Evolutionary conservation across 1,140 invertebrate species (phyloP), one percentile per base, ranked within the genome.

Genomic region (Trichonephila inaurata): DNA sequence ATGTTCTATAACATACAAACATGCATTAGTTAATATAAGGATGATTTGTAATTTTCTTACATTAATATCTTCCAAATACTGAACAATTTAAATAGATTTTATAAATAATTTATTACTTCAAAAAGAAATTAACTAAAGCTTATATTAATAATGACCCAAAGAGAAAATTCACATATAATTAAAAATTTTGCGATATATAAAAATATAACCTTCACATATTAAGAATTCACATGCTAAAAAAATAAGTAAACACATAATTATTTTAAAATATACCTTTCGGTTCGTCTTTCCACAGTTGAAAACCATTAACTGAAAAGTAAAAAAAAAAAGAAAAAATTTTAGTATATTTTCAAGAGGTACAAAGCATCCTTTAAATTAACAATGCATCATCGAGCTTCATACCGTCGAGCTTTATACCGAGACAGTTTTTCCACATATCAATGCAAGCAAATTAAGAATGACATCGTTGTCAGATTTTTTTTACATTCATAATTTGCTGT

Each of bases 231-330:
- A 77, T 77, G 72, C 72, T 77, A 51, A 5, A 51, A 1, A 51
- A 51, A 12, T 51, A 51, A 51, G 10, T 51, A 51, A 10, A 12
- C 10, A 51, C 51, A 51, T 12, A 77, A 77, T 28, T 58, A 85
- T 16, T 61, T 64, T 28, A 81, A 61, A 60, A 77, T 58, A 64
- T 94, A 94, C 93, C 93, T 94, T 94, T 94, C 33, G 81, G 87
- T 33, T 94, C 93, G 18, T 94, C 93, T 62, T 94, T 94, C 93
- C 93, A 94, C 6, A 94, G 60, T 58, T 89, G 93, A 61, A 94
- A 94, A 90, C 87, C 87, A 85, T 94, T 94, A 94, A 94, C 93
- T 94, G 88, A 64, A 94, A 85, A 64, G 66, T 24, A 83, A 69
- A 62, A 62, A 66, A 69, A 21, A 58, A 89, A 81, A 62, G 51